phyloP scores from a whole-genome alignment of 2,888 invertebrate species.

The Andrena minutula region DNA sequence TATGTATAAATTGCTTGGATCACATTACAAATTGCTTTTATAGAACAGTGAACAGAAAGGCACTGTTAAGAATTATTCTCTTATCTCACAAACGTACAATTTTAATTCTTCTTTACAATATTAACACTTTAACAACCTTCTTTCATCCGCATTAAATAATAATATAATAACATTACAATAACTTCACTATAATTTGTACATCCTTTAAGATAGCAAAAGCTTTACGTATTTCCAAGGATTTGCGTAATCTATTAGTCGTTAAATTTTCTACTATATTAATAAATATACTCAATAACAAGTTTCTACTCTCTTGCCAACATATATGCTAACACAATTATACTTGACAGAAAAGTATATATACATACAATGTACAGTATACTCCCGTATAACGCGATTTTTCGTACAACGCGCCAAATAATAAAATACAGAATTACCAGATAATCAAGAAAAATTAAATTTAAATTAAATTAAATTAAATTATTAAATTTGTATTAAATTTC shows the following conservation, averaged over 20 bases:
- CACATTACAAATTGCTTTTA: slow-evolving; percentile 60
- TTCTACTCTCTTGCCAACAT: slow-evolving; percentile 35
- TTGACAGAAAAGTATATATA: slow-evolving; percentile 42
- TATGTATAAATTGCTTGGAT: slow-evolving; percentile 53
- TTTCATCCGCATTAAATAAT: slow-evolving; percentile 44
- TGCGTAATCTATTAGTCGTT: slow-evolving; percentile 4
- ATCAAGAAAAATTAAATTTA: no score
- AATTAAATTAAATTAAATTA: no score
- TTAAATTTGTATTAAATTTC: no score
- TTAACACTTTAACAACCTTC: slow-evolving; percentile 52
- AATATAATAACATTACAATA: slow-evolving; percentile 43
- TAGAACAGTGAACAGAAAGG: slow-evolving; percentile 69
- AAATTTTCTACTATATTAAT: slow-evolving; percentile 34
- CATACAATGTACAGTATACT: slow-evolving; percentile 12
- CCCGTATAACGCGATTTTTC: no score
- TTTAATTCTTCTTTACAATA: slow-evolving; percentile 40
- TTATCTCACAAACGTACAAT: slow-evolving; percentile 49
- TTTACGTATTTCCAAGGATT: slow-evolving; percentile 38
- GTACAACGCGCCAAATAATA: no score
- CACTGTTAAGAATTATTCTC: slow-evolving; percentile 66
- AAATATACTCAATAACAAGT: slow-evolving; percentile 51
- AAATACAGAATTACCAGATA: no score
- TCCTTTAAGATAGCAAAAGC: slow-evolving; percentile 40
- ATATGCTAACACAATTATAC: slow-evolving; percentile 32
- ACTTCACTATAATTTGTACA: slow-evolving; percentile 47